Base-by-base conservation (phyloP, 2,113 vertebrate genomes). In the Bucco capensis region DNA sequence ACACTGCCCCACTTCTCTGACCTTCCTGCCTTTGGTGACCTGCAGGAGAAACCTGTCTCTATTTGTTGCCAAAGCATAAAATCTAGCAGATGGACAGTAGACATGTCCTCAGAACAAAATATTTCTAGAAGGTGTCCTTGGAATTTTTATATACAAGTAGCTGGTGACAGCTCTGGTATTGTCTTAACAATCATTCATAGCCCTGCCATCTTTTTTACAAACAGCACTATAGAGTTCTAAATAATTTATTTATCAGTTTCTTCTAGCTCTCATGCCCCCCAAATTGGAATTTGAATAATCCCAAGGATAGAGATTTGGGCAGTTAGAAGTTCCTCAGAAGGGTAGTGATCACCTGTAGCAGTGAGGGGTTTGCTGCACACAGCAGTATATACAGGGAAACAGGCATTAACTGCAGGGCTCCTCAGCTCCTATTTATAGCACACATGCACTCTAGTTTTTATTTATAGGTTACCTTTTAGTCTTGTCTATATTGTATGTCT, bases 391-490 rank as follows among this genome's bases (percentile, higher is more conserved):
- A 67, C 18, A 9, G 30, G 10, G 38, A 89, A 33, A 13, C 56
- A 82, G 84, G 88, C 84, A 84, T 89, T 64, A 91, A 93, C 78
- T 56, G 82, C 88, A 28, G 57, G 56, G 50, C 56, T 91, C 66
- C 76, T 92, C 85, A 73, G 66, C 78, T 86, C 66, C 30, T 96
- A 92, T 95, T 96, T 96, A 88, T 83, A 93, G 75, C 49, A 83
- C 31, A 37, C 11, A 19, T 49, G 82, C 67, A 54, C 27, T 56
- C 50, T 53, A 50, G 50, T 44, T 92, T 93, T 92, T 94, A 94
- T 96, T 96, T 95, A 92, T 91, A 93, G 90, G 53, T 64, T 92
- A 91, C 58, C 69, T 84, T 96, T 94, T 64, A 84, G 73, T 86
- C 70, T 75, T 75, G 79, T 86, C 82, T 91, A 66, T 94, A 92